Evolutionary conservation across 1,140 invertebrate species (phyloP).

Genomic region (Cherax quadricarinatus): DNA sequence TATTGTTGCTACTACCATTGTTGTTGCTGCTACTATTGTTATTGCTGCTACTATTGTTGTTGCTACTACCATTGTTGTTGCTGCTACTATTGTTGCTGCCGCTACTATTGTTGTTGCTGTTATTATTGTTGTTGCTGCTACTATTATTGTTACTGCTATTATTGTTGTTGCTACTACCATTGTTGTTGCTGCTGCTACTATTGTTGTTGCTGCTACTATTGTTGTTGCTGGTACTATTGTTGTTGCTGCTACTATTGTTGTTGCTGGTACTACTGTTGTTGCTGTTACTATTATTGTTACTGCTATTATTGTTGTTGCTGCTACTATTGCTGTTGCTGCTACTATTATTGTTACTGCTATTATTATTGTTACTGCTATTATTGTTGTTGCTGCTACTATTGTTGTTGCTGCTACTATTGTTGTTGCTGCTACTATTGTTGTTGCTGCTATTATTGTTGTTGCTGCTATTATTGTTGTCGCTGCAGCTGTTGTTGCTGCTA

Average conservation of each 20-base stretch:
- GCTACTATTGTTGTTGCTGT: too few species aligned
- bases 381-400: not conserved
- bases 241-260: not conserved
- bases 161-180: not conserved
- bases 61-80: not conserved
- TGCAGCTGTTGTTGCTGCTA: too few species aligned
- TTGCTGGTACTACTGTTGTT: not conserved
- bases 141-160: not conserved
- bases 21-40: not conserved
- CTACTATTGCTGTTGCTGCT: not conserved
- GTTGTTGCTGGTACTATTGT: too few species aligned
- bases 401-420: too few species aligned
- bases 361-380: too few species aligned
- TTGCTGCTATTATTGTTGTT: not conserved
- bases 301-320: too few species aligned
- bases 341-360: too few species aligned
- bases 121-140: not conserved
- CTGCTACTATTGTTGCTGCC: not conserved
- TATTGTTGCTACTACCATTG: not conserved
- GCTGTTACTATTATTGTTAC: too few species aligned
- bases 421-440: not conserved
- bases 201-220: not conserved
- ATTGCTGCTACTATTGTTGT: not conserved
- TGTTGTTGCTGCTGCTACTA: too few species aligned
- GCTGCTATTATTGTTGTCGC: too few species aligned